phyloP scores from a whole-genome alignment of 2,888 invertebrate genomes.

The Arge pagana region DNA sequence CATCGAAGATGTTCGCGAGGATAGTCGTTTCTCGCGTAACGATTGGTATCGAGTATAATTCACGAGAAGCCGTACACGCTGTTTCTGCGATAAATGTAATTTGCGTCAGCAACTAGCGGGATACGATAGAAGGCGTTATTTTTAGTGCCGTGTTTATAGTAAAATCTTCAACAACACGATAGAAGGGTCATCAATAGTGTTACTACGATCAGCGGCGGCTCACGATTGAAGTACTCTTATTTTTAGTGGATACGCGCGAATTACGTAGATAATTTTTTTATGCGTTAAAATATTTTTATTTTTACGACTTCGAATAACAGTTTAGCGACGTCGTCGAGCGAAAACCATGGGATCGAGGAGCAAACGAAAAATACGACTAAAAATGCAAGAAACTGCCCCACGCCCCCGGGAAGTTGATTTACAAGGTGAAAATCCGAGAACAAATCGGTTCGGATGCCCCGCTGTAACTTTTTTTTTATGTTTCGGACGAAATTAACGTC shows the following conservation, averaged over 20 bases:
- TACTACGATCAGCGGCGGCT: neutral
- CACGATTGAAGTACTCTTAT: slow-evolving; percentile 13
- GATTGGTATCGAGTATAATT: no score
- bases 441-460: no score
- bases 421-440: no score
- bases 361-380: no score
- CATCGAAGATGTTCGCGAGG: no score
- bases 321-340: no score
- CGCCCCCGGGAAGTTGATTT: no score
- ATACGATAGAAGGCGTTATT: neutral
- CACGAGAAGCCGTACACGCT: slow-evolving; percentile 9
- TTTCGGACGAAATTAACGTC: slow-evolving; percentile 9
- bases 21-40: no score
- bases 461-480: no score
- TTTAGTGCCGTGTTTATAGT: slow-evolving; percentile 1
- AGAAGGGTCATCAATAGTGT: slow-evolving; percentile 11
- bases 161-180: slow-evolving; percentile 14
- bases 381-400: no score
- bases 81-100: slow-evolving; percentile 14
- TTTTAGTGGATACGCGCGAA: neutral
- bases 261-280: neutral
- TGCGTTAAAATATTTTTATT: neutral
- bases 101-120: slow-evolving; percentile 6
- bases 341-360: no score
- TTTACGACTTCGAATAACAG: neutral